A percentile compares a stretch with the other conserved stretches of the same genome.
These are phyloP conservation scores for Scaptodrosophila latifasciaeformis DNA, from an alignment of 2,888 invertebrate genomes.

Conservation along the genomic window DNA sequence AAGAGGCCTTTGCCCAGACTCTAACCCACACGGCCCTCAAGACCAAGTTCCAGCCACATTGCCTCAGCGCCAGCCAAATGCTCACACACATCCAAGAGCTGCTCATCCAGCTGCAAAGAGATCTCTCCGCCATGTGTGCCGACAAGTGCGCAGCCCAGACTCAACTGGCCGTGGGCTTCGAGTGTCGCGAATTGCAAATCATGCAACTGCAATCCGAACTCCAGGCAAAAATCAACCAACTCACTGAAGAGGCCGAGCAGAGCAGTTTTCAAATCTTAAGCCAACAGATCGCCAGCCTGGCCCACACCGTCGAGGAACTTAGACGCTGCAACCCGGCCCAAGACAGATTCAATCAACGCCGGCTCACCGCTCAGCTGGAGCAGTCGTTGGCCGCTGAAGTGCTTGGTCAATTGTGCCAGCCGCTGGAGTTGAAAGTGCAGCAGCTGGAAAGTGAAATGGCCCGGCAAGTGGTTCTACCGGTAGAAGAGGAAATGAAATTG, in stretches of 20 bases:
- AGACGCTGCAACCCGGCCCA: too few relatives aligned
- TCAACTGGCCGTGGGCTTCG: slow-evolving; percentile 84
- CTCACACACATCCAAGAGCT: slow-evolving; percentile 81
- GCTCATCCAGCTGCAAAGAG: slow-evolving; percentile 81
- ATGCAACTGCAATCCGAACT: slow-evolving; percentile 90
- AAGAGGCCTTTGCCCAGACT: slow-evolving; percentile 97
- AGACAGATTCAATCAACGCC: slow-evolving; percentile 91
- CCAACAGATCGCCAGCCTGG: slow-evolving; percentile 95
- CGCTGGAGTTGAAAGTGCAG: slow-evolving; percentile 91
- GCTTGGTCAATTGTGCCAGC: slow-evolving; percentile 87
- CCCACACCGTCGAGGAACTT: slow-evolving; percentile 92
- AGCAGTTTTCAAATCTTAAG: slow-evolving; percentile 92
- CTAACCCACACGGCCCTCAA: slow-evolving; percentile 97
- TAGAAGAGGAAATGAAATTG: slow-evolving; percentile 55
- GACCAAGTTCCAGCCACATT: slow-evolving; percentile 99
- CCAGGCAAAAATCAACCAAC: slow-evolving; percentile 92
- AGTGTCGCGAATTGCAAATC: slow-evolving; percentile 89
- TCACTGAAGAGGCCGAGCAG: slow-evolving; percentile 95
- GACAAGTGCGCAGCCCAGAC: slow-evolving; percentile 80
- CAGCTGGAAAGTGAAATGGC: slow-evolving; percentile 91
- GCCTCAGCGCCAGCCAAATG: slow-evolving; percentile 92
- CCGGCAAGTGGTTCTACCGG: slow-evolving; percentile 83
- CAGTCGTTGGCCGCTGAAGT: slow-evolving; percentile 88
- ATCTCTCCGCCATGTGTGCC: slow-evolving; percentile 77
- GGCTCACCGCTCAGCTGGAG: slow-evolving; percentile 92